phyloP scores from a whole-genome alignment of 2,113 vertebrate genomes.

The Xenopus tropicalis region UCB_Xtro_10.0 CM004446.2:11700001-11700500 shows the following conservation, averaged over 20 bases:
- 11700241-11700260: not conserved
- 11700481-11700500: no score
- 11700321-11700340: no score
- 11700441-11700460: no score
- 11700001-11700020: slow-evolving; percentile 34
- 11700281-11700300: not conserved
- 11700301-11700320: no score
- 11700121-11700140: slow-evolving; percentile 9
- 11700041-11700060: slow-evolving; percentile 14
- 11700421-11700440: no score
- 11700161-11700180: slow-evolving; percentile 30
- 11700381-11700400: no score
- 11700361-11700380: no score
- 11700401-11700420: no score
- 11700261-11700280: not conserved
- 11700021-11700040: slow-evolving; percentile 17
- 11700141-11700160: not conserved
- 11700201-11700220: slow-evolving; percentile 27
- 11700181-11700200: not conserved
- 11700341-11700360: no score
- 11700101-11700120: slow-evolving; percentile 22
- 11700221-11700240: slow-evolving; percentile 13
- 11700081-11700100: not conserved
- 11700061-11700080: slow-evolving; percentile 39
- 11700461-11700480: no score